Conservation (phyloP, 1,140 invertebrate genomes). For the Rhagoletis pomonella region DNA sequence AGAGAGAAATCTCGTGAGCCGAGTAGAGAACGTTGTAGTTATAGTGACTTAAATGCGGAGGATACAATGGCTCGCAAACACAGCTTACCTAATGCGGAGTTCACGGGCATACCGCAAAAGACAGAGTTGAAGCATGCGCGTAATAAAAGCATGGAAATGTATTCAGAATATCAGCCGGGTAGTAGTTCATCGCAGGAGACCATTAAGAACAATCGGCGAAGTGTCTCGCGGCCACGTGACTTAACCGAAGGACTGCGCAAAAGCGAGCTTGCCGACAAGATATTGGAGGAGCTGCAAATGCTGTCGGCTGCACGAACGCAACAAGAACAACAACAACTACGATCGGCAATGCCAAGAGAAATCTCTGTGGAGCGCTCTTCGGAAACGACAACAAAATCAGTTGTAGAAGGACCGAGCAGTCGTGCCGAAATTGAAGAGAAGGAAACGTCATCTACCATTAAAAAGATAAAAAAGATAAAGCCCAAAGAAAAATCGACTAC, state of each 20-base stretch:
- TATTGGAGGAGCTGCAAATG: conserved; percentile 69
- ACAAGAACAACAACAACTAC: conserved; percentile 58
- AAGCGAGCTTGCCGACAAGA: conserved; percentile 68
- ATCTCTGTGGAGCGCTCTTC: conserved; percentile 40
- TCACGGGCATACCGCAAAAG: conserved; percentile 46
- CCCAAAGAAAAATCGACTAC: conserved; percentile 63
- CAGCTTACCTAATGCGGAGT: conserved; percentile 63
- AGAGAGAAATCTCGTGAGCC: conserved; percentile 76
- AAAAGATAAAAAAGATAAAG: conserved; percentile 68
- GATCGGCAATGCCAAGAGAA: conserved; percentile 20
- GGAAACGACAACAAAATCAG: conserved; percentile 13
- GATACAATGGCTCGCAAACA: conserved; percentile 64
- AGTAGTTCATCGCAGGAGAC: conserved; percentile 55
- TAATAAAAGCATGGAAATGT: conserved; percentile 70
- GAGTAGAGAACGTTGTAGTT: conserved; percentile 46
- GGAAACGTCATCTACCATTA: conserved; percentile 68
- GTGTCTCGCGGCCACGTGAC: conserved; percentile 64
- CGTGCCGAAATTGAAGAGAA: conserved; percentile 59
- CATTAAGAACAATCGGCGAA: conserved; percentile 57
- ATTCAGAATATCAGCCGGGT: conserved; percentile 56
- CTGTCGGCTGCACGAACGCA: conserved; percentile 65
- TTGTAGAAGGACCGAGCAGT: background rate
- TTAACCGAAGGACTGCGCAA: conserved; percentile 63
- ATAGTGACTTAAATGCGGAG: conserved; percentile 50
- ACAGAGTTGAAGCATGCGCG: conserved; percentile 62